phyloP scores from a whole-genome alignment of 1,140 invertebrate species.

The Colletes latitarsis region DNA sequence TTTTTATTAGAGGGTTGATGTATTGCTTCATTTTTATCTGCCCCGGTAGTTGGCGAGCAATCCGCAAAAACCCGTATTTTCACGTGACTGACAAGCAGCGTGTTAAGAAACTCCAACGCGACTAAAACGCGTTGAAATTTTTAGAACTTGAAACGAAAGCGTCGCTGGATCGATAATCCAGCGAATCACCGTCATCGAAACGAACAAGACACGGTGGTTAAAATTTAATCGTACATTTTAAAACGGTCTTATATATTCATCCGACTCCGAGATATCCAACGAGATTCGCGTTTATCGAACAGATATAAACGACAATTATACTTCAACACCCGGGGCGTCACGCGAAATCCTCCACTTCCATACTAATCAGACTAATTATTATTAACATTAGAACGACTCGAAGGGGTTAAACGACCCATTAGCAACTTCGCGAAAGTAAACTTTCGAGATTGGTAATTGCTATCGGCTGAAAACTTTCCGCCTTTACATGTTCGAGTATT shows the following conservation, averaged over 20 bases:
- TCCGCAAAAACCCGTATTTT: not conserved
- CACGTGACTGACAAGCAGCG: not conserved
- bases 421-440: too few relatives aligned
- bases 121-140: slow-evolving; percentile 3
- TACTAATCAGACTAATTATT: not conserved
- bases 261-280: not conserved
- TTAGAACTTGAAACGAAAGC: not conserved
- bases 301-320: not conserved
- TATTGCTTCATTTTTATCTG: slow-evolving; percentile 12
- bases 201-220: too few relatives aligned
- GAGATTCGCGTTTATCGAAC: not conserved
- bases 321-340: not conserved
- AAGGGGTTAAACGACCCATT: too few relatives aligned
- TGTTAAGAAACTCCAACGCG: not conserved
- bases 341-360: not conserved
- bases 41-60: not conserved
- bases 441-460: too few relatives aligned
- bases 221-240: not conserved
- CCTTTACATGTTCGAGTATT: too few relatives aligned
- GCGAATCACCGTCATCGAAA: too few relatives aligned
- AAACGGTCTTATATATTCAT: not conserved
- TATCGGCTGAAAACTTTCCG: too few relatives aligned
- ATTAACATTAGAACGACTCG: too few relatives aligned
- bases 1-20: not conserved
- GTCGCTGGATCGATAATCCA: too few relatives aligned